phyloP scores from a whole-genome alignment of 2,113 vertebrate genomes.

The Fulmarus glacialis region DNA sequence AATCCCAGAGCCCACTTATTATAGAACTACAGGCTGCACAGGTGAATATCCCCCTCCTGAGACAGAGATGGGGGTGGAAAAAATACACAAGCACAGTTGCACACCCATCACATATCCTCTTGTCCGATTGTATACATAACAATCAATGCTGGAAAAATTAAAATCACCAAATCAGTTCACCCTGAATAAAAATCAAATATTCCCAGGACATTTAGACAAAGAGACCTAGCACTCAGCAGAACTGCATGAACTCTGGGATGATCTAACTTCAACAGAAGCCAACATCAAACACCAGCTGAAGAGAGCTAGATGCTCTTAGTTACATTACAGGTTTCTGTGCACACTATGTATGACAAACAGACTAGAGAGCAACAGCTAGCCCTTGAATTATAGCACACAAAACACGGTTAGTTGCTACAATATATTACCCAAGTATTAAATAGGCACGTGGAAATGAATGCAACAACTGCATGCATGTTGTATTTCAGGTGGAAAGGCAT shows the following conservation, averaged over 20 bases:
- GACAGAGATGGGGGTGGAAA: background rate
- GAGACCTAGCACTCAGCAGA: background rate
- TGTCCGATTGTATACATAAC: rapidly evolving
- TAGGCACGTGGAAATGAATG: rapidly evolving
- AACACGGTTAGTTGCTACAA: background rate
- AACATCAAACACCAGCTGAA: background rate
- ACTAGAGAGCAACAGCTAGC: background rate
- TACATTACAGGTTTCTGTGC: rapidly evolving
- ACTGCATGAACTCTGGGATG: background rate
- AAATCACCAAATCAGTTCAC: background rate
- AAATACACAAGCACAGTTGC: background rate
- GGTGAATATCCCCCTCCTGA: background rate
- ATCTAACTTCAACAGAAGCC: background rate
- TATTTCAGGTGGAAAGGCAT: background rate
- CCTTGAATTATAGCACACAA: background rate
- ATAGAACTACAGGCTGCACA: background rate
- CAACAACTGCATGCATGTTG: rapidly evolving
- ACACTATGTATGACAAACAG: background rate
- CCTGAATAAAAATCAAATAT: background rate
- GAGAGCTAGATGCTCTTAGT: background rate
- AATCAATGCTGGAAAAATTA: background rate
- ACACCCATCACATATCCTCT: background rate
- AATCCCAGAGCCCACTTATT: background rate
- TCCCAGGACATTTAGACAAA: background rate
- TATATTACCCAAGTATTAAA: background rate